These are phyloP conservation scores for Sylvilagus floridanus DNA, from an alignment of 2,797 vertebrate genomes.

Conservation along the genomic window DNA sequence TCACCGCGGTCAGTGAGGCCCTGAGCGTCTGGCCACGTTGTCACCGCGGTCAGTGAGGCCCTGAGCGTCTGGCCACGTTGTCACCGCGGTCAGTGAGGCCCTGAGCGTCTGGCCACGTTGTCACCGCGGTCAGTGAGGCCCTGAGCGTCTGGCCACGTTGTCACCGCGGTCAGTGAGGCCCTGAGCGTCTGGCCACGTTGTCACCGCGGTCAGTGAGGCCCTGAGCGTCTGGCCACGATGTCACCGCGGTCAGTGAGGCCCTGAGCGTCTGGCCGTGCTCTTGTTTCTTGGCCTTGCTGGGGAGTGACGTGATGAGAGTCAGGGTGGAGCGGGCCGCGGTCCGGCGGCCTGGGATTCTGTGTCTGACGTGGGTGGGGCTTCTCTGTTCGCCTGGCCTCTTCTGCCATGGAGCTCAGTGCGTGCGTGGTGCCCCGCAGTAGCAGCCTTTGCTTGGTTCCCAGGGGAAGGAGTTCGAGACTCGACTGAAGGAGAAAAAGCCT, in stretches of 20 bases:
- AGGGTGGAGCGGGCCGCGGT: neutral
- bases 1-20: no score
- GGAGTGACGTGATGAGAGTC: neutral
- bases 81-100: no score
- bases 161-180: no score
- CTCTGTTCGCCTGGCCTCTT: neutral
- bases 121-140: no score
- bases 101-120: no score
- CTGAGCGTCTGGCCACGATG: neutral
- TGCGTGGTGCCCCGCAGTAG: neutral
- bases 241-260: neutral
- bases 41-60: no score
- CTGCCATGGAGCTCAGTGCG: neutral
- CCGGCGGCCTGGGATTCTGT: neutral
- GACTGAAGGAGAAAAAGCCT: slow-evolving; percentile 97
- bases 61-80: no score
- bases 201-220: no score
- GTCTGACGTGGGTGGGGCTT: neutral
- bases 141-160: no score
- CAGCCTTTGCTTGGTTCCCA: slow-evolving; percentile 76
- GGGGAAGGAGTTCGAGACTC: slow-evolving; percentile 97
- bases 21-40: no score
- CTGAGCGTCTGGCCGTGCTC: neutral
- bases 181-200: no score
- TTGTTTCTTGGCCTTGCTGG: neutral